These are phyloP conservation scores for Sinohyriopsis cumingii DNA, from an alignment of 2,888 invertebrate genomes.

Conservation along the genomic window DNA sequence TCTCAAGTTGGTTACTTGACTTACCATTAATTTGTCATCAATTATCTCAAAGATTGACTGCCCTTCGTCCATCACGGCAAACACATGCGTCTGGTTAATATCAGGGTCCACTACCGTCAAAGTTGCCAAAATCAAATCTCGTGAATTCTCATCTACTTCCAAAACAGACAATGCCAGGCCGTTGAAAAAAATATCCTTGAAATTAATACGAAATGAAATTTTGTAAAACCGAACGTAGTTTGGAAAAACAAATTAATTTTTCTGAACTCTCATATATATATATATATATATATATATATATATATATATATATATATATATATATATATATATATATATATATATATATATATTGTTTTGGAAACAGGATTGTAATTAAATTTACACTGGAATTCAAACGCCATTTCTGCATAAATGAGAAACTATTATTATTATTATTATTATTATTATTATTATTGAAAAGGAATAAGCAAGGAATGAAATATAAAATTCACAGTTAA, in stretches of 20 bases:
- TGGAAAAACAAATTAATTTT: too few relatives aligned
- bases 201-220: neutral
- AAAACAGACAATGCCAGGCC: constrained; percentile 19
- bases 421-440: too few relatives aligned
- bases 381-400: too few relatives aligned
- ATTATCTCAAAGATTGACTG: constrained; percentile 19
- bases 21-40: constrained; percentile 24
- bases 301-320: too few relatives aligned
- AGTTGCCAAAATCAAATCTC: constrained; percentile 13
- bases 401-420: too few relatives aligned
- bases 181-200: constrained; percentile 41
- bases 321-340: too few relatives aligned
- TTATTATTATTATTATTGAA: too few relatives aligned
- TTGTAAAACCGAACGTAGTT: neutral
- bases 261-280: too few relatives aligned
- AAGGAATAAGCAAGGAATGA: neutral
- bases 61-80: constrained; percentile 15
- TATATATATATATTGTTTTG: too few relatives aligned
- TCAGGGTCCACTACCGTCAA: constrained; percentile 41
- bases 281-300: too few relatives aligned
- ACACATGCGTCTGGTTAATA: constrained; percentile 32
- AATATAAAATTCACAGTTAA: neutral
- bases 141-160: constrained; percentile 28
- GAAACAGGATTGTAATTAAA: too few relatives aligned
- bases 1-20: too few relatives aligned